A percentile compares a stretch with the other conserved stretches of the same genome.
Evolutionary conservation across 2,888 invertebrate species (phyloP).

Genomic region (Athalia cordata): DNA sequence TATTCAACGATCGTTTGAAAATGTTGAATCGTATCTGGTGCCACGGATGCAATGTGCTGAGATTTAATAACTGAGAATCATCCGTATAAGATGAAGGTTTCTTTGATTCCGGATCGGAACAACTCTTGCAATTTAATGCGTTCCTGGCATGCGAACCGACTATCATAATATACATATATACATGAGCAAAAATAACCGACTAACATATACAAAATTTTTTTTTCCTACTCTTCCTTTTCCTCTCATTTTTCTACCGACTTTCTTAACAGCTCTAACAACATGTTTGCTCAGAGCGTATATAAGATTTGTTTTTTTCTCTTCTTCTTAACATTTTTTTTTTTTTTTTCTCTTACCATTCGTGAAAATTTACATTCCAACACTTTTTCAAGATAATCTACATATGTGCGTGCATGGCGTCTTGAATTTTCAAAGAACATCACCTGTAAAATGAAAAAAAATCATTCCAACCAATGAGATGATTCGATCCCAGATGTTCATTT

Average conservation of each 20-base stretch:
- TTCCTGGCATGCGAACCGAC: conserved; percentile 69
- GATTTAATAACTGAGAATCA: conserved; percentile 61
- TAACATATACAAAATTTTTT: no score
- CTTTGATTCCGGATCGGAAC: conserved; percentile 69
- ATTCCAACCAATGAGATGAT: no score
- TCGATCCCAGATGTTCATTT: no score
- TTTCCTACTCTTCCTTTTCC: no score
- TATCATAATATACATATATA: conserved; percentile 71
- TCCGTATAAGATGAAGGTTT: conserved; percentile 60
- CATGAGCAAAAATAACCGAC: conserved; percentile 62
- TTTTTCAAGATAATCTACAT: background rate
- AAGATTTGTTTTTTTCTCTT: background rate
- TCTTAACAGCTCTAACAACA: conserved; percentile 63
- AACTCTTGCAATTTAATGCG: conserved; percentile 64
- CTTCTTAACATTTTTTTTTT: conserved; percentile 13
- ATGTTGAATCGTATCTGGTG: background rate
- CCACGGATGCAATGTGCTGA: background rate
- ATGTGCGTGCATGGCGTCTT: no score
- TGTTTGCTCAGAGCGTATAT: conserved; percentile 63
- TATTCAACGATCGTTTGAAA: background rate
- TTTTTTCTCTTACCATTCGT: no score
- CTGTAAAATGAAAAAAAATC: no score
- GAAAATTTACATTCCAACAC: conserved; percentile 28
- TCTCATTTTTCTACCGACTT: conserved; percentile 38
- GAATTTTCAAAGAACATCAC: no score